These are phyloP conservation scores for Mormyrus lacerda DNA, from an alignment of 2,113 vertebrate genomes.

Conservation along the genomic window DNA sequence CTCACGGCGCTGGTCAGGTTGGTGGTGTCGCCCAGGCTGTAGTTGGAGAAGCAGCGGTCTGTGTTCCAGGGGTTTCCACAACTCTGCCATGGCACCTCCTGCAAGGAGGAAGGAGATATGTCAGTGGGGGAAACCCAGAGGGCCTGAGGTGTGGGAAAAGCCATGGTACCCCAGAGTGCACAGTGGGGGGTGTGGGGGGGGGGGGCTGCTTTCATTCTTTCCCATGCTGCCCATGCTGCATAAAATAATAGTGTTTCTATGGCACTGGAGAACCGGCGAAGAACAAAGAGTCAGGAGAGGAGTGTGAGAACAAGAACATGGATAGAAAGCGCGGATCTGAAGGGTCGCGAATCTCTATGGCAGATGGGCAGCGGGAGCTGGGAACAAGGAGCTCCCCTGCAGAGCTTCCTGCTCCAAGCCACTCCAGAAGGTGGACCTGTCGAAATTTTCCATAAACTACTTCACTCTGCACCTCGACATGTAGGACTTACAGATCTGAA, in stretches of 20 bases:
- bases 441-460: background rate
- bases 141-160: background rate
- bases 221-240: background rate
- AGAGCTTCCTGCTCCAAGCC: background rate
- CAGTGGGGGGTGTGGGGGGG: background rate
- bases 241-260: background rate
- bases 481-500: constrained; percentile 50
- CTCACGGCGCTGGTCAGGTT: constrained; percentile 81
- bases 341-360: background rate
- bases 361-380: background rate
- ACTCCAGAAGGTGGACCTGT: background rate
- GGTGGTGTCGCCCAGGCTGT: constrained; percentile 74
- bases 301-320: background rate
- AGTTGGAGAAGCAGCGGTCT: constrained; percentile 77
- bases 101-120: background rate
- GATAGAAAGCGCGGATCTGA: background rate
- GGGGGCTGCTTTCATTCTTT: background rate
- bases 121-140: background rate
- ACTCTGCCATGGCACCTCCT: constrained; percentile 82
- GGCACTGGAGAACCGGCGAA: background rate
- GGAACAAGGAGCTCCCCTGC: background rate
- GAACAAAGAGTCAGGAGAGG: background rate
- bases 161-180: background rate
- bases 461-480: background rate
- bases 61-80: constrained; percentile 84